Evolutionary conservation across 2,797 vertebrate species (phyloP).

Genomic region (Miichthys miiuy): DNA sequence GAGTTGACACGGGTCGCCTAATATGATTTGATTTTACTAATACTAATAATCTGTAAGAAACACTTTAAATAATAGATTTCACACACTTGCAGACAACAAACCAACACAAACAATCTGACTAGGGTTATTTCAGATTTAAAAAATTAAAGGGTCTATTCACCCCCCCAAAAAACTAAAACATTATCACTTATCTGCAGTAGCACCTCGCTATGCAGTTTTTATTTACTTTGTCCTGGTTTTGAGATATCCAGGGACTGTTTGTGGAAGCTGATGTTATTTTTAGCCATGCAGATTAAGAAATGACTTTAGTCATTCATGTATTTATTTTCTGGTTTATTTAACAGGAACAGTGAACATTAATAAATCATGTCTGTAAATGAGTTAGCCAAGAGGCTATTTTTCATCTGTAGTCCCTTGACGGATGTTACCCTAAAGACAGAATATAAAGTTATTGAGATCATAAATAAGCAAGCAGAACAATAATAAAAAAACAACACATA

Average conservation of each 20-base stretch:
- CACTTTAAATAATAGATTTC: not conserved
- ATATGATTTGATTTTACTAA: not conserved
- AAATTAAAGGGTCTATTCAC: constrained; percentile 5
- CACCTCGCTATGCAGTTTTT: not conserved
- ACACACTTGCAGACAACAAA: not conserved
- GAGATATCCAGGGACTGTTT: not conserved
- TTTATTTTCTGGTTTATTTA: no score
- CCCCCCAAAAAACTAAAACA: not conserved
- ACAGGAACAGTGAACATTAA: no score
- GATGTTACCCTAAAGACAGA: no score
- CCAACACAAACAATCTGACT: constrained; percentile 3
- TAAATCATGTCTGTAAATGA: no score
- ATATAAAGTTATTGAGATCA: no score
- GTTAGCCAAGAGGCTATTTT: no score
- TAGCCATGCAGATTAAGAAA: not conserved
- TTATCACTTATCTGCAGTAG: not conserved
- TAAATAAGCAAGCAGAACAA: no score
- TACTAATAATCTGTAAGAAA: not conserved
- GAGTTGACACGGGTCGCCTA: not conserved
- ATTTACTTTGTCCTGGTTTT: not conserved
- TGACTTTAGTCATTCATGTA: no score
- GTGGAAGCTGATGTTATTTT: not conserved
- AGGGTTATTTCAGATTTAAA: not conserved
- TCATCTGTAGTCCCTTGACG: no score
- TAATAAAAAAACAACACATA: no score